A percentile compares a stretch with the other conserved stretches of the same genome.
phyloP scores from a whole-genome alignment of 2,113 vertebrate genomes.

The Lamprotornis superbus region DNA sequence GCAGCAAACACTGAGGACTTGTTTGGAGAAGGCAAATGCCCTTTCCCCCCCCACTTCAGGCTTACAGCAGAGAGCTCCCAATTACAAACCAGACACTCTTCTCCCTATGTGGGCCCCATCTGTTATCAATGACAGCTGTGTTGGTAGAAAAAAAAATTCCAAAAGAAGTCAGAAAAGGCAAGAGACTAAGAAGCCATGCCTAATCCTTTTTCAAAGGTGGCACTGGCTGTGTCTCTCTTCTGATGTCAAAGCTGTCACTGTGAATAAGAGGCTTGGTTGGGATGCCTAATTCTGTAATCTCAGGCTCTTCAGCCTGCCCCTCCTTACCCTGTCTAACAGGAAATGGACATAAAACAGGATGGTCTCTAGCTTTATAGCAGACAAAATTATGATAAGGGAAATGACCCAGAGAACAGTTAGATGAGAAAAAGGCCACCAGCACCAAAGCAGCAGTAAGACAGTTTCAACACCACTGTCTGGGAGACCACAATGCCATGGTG shows the following conservation, averaged over 20 bases:
- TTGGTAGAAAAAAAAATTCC: not conserved
- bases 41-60: not conserved
- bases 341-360: not conserved
- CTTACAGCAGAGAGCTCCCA: not conserved
- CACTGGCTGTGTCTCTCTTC: not conserved
- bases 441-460: not conserved
- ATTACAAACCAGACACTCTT: not conserved
- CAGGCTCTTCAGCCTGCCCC: not conserved
- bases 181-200: slow-evolving; percentile 16
- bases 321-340: not conserved
- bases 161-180: not conserved
- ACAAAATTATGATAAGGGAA: not conserved
- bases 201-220: slow-evolving; percentile 20
- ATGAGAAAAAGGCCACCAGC: not conserved
- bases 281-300: not conserved
- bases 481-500: rapidly evolving
- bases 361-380: not conserved
- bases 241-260: not conserved
- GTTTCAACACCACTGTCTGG: not conserved
- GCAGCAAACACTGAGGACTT: not conserved
- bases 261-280: not conserved
- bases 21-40: not conserved
- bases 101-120: not conserved
- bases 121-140: not conserved
- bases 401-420: not conserved